A percentile compares a stretch with the other conserved stretches of the same genome.
phyloP scores from a whole-genome alignment of 2,888 invertebrate genomes.

The Chymomyza amoena region DNA sequence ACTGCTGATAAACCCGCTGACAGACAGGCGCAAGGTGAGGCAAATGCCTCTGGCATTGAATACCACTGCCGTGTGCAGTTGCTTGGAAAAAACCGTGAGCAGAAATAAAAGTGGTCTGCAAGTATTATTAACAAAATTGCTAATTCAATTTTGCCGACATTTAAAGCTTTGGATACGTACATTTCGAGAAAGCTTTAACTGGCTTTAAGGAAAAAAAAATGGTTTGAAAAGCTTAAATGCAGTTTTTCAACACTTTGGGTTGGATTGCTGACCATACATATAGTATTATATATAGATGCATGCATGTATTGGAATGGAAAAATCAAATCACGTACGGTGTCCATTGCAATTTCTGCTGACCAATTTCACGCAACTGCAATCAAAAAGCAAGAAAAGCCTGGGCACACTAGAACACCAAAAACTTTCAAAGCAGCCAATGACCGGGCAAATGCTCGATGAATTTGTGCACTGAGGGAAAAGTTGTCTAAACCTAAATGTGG shows the following conservation, averaged over 20 bases:
- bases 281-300: not conserved
- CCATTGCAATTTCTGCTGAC: constrained; percentile 65
- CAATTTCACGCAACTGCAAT: constrained; percentile 69
- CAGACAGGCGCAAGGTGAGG: constrained; percentile 7
- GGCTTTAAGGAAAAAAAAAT: not conserved
- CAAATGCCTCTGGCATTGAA: not conserved
- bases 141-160: constrained; percentile 41
- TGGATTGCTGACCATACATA: constrained; percentile 14
- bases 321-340: constrained; percentile 65
- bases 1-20: not conserved
- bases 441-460: not conserved
- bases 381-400: constrained; percentile 48
- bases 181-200: constrained; percentile 12
- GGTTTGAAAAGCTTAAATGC: constrained; percentile 15
- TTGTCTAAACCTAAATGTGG: too few species aligned
- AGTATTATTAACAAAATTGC: constrained; percentile 31
- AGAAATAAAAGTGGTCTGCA: constrained; percentile 2
- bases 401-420: not conserved
- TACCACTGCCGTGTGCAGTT: constrained; percentile 4
- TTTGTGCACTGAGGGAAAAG: not conserved
- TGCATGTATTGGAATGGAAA: constrained; percentile 22
- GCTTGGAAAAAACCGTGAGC: not conserved
- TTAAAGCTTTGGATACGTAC: constrained; percentile 14
- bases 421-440: not conserved
- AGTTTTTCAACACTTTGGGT: constrained; percentile 6